Evolutionary conservation across 2,888 invertebrate genomes (phyloP), one percentile per base, ranked within the genome.

Genomic region (Lasioglossum oenotherae): DNA sequence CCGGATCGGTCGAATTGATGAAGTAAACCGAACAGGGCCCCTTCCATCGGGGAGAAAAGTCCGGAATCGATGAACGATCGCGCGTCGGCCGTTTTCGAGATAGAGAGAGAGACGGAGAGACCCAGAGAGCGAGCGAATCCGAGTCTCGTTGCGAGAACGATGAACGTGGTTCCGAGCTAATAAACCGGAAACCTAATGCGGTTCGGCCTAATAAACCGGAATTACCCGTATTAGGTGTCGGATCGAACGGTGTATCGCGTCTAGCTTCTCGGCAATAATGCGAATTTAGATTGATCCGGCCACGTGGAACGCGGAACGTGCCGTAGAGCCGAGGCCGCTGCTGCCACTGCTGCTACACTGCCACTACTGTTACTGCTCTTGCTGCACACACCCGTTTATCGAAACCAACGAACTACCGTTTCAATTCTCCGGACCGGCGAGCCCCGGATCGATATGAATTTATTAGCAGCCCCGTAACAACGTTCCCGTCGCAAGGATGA

Each of bases 151-250:
- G 73, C 60, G 80, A 78, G 53, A 53, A 79, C 83, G 82, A 86
- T 80, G 86, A 81, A 82, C 85, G 46, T 73, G 87, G 78, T 81
- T 87, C 82, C 88, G 85, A 87, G 88, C 90, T 92, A 92, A 92
- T 92, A 91, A 91, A 90, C 88, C 87, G 87, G 91, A 88, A 91
- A 92, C 89, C 90, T 92, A 90, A 92, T 90, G 92, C 89, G 92
- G 89, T 93, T 92, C 88, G 87, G 91, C 88, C 91, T 91, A 93
- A 93, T 93, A 93, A 92, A 92, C 89, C 91, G 91, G 89, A 91
- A 92, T 92, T 93, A 92, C 89, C 92, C 91, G 91, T 91, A 92
- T 92, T 93, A 92, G 89, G 88, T 89, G 92, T 88, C 87, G 91
- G 91, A 91, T 92, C 85, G 88, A 80, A 86, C 89, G 86, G 86